A percentile compares a stretch with the other conserved stretches of the same genome.
phyloP scores from a whole-genome alignment of 2,797 vertebrate genomes.

The Enteromius thamalakanensis region DNA sequence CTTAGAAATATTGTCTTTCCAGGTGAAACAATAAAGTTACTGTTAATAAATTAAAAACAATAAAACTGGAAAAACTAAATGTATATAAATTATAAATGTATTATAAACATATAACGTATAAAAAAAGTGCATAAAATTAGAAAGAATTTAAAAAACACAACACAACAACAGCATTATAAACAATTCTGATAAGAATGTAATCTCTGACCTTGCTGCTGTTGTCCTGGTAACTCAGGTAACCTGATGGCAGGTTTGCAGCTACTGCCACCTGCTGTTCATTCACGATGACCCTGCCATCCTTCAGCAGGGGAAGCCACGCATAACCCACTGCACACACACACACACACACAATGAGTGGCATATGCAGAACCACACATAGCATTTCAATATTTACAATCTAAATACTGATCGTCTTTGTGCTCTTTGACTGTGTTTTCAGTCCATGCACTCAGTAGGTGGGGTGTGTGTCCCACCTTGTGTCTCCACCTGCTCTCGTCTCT shows the following conservation, averaged over 20 bases:
- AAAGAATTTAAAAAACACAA: neutral
- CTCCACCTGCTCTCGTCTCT: slow-evolving; percentile 93
- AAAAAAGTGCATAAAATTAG: too few relatives aligned
- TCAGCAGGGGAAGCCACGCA: slow-evolving; percentile 92
- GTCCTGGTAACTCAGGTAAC: slow-evolving; percentile 90
- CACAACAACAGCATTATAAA: neutral
- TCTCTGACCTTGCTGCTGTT: slow-evolving; percentile 83
- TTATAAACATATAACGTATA: too few relatives aligned
- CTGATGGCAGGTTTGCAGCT: slow-evolving; percentile 85
- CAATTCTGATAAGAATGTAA: neutral
- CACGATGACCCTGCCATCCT: slow-evolving; percentile 89
- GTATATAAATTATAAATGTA: too few relatives aligned
- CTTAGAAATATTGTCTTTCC: too few relatives aligned
- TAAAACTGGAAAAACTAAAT: too few relatives aligned
- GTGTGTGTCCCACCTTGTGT: slow-evolving; percentile 81
- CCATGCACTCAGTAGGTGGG: neutral
- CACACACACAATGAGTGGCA: slow-evolving; percentile 43
- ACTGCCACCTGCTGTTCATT: slow-evolving; percentile 89
- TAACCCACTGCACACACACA: slow-evolving; percentile 83
- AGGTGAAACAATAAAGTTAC: too few relatives aligned
- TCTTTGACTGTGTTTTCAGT: neutral
- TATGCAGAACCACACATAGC: too few relatives aligned
- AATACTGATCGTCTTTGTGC: neutral
- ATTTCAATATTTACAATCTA: too few relatives aligned
- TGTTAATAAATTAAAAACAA: too few relatives aligned